phyloP scores from a whole-genome alignment of 2,888 invertebrate species.

The Eremobia ochroleuca region DNA sequence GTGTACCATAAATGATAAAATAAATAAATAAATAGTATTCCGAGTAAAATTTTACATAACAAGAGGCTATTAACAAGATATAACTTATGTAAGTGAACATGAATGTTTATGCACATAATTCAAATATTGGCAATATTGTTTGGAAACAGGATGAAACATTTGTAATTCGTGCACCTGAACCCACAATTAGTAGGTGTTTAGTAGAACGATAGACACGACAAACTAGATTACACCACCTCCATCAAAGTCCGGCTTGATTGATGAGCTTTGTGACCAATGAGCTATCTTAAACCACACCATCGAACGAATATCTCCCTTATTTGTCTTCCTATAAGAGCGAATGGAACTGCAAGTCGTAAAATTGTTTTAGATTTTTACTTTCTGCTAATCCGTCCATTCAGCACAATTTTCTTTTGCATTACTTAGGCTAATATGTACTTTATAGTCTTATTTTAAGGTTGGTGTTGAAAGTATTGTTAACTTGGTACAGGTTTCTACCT shows the following conservation, averaged over 20 bases:
- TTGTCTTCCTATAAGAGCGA: slow-evolving; percentile 20
- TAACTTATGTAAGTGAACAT: not conserved
- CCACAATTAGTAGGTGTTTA: slow-evolving; percentile 80
- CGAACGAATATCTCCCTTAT: slow-evolving; percentile 61
- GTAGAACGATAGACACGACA: slow-evolving; percentile 78
- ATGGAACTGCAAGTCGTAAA: slow-evolving; percentile 46
- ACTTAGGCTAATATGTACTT: slow-evolving; percentile 49
- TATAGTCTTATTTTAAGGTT: slow-evolving; percentile 37
- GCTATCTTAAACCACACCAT: slow-evolving; percentile 47
- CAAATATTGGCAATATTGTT: not conserved
- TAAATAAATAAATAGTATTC: too few relatives aligned
- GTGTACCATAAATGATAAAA: too few relatives aligned
- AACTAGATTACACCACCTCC: slow-evolving; percentile 86
- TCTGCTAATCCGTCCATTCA: slow-evolving; percentile 76
- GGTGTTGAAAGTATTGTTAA: not conserved
- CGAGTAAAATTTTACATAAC: not conserved
- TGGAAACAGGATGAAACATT: not conserved
- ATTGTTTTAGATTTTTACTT: slow-evolving; percentile 69
- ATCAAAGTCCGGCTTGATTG: slow-evolving; percentile 86
- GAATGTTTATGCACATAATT: not conserved
- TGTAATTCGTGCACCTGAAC: slow-evolving; percentile 75
- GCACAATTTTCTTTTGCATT: slow-evolving; percentile 49
- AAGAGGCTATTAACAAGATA: too few relatives aligned
- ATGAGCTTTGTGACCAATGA: slow-evolving; percentile 82
- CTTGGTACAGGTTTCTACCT: slow-evolving; percentile 60